Percentiles rank a stretch among this genome's conserved stretches.
phyloP scores from a whole-genome alignment of 2,113 vertebrate genomes.

The Lanius collurio region DNA sequence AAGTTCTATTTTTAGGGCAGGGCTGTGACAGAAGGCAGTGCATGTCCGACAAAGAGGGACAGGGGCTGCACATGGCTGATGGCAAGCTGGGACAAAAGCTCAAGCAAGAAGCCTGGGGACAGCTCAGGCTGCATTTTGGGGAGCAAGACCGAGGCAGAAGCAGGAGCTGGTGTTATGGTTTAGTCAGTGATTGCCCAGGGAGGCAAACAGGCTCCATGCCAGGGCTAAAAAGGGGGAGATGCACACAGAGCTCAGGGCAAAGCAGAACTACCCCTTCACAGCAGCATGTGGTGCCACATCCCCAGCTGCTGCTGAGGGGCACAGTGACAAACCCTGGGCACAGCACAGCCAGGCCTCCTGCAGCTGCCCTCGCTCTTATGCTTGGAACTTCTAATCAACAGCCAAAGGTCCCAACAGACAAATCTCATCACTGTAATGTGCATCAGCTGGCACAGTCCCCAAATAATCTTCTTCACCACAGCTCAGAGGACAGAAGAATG shows the following conservation, averaged over 20 bases:
- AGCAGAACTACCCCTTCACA: neutral
- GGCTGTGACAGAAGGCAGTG: neutral
- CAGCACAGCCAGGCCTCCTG: neutral
- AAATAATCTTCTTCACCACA: neutral
- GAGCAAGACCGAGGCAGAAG: neutral
- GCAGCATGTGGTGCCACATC: rapidly evolving
- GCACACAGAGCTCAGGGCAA: neutral
- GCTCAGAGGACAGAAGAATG: neutral
- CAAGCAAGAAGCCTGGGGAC: neutral
- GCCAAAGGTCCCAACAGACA: neutral
- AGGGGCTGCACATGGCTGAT: neutral
- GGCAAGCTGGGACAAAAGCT: neutral
- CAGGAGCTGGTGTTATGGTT: neutral
- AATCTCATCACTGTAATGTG: neutral
- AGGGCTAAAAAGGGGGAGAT: neutral
- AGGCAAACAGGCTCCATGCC: neutral
- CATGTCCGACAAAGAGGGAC: rapidly evolving
- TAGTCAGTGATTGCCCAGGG: neutral
- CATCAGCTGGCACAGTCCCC: neutral
- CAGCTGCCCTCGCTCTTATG: rapidly evolving
- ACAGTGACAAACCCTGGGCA: rapidly evolving
- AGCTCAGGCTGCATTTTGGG: neutral
- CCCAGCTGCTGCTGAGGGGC: rapidly evolving
- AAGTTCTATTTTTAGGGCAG: neutral
- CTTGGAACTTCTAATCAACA: neutral